Percentiles rank a stretch among this genome's conserved stretches.
Evolutionary conservation across 2,888 invertebrate genomes (phyloP).

Genomic region (Plebejus anna): DNA sequence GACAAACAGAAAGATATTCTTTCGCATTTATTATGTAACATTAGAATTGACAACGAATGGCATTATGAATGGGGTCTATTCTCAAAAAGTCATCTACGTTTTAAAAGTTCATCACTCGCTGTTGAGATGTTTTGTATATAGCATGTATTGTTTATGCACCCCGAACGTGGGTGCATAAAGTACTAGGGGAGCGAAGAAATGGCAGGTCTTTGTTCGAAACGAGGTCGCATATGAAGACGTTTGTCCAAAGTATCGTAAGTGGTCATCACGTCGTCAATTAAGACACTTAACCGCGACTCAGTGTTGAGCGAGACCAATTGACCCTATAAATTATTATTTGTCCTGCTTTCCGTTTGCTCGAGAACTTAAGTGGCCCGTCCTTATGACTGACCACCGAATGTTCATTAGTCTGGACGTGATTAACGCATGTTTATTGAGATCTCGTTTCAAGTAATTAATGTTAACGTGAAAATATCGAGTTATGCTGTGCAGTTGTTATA

Average conservation of each 20-base stretch:
- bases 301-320: conserved; percentile 18
- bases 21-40: neutral
- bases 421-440: neutral
- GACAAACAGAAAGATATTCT: neutral
- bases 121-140: neutral
- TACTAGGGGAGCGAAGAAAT: conserved; percentile 4
- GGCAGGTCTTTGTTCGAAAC: conserved; percentile 8
- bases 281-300: conserved; percentile 20
- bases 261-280: conserved; percentile 24
- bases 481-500: neutral
- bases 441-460: neutral
- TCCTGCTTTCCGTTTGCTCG: conserved; percentile 24
- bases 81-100: neutral
- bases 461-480: neutral
- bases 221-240: conserved; percentile 20
- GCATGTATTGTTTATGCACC: conserved; percentile 8
- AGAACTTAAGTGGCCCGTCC: neutral
- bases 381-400: neutral
- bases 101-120: neutral
- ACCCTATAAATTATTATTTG: conserved; percentile 25
- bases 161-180: neutral
- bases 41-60: neutral
- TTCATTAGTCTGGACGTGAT: neutral
- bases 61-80: neutral
- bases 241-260: conserved; percentile 6